Evolutionary conservation across 1,140 invertebrate species (phyloP).

Genomic region (Drosophila novamexicana): DNA sequence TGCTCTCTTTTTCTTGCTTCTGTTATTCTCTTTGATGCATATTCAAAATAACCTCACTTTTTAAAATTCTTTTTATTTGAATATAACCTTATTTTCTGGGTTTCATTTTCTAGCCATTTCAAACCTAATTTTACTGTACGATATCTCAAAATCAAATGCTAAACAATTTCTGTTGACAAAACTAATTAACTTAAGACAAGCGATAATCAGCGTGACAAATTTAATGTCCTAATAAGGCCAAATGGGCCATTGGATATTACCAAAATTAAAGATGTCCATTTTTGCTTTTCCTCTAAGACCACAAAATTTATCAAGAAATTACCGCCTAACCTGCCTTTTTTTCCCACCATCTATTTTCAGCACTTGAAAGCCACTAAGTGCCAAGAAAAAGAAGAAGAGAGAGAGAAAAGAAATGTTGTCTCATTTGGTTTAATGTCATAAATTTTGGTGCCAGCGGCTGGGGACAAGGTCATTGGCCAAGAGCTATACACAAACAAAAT

Average conservation of each 20-base stretch:
- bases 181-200: constrained; percentile 63
- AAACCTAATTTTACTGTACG: background rate
- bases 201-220: constrained; percentile 72
- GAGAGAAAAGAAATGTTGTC: constrained; percentile 43
- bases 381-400: constrained; percentile 3
- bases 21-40: background rate
- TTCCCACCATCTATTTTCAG: background rate
- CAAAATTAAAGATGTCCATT: constrained; percentile 32
- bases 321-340: constrained; percentile 41
- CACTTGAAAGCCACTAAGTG: constrained; percentile 34
- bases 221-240: constrained; percentile 45
- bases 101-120: background rate
- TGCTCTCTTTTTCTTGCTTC: too few relatives aligned
- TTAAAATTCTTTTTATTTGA: background rate
- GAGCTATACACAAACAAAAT: constrained; percentile 31
- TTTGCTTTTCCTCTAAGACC: constrained; percentile 20
- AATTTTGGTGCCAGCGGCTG: constrained; percentile 26
- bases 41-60: background rate
- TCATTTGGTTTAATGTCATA: constrained; percentile 66
- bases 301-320: constrained; percentile 68
- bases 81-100: background rate
- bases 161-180: constrained; percentile 29
- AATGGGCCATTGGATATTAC: constrained; percentile 18
- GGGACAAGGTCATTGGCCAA: constrained; percentile 62
- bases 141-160: constrained; percentile 48